Conservation (phyloP, 92 coral and sea anemone genomes). For the Phenganax stokvisi region DNA sequence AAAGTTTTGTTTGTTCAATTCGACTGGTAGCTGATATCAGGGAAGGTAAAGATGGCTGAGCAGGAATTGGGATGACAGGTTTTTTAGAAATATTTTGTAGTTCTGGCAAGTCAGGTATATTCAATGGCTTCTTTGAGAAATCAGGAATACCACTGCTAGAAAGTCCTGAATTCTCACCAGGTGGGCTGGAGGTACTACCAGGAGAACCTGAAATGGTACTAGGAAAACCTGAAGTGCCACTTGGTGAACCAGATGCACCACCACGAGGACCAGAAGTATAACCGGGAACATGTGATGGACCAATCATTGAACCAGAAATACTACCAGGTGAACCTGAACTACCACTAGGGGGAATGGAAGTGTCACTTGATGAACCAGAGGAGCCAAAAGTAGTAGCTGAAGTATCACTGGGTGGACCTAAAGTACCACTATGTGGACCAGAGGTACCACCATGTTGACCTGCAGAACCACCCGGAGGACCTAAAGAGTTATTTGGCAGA, state of each 20-base stretch:
- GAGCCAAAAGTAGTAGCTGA: no score
- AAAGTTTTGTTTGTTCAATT: background rate
- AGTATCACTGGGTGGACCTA: no score
- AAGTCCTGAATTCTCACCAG: background rate
- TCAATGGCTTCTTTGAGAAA: background rate
- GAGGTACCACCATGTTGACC: no score
- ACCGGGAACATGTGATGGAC: background rate
- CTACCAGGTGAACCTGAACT: background rate
- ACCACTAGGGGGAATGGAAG: no score
- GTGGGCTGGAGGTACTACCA: background rate
- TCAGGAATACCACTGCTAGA: background rate
- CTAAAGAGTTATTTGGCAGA: background rate
- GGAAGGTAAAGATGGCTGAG: background rate
- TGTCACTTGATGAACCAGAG: no score
- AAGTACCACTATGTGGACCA: no score
- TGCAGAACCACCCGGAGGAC: no score
- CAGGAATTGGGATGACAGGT: background rate
- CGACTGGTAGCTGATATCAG: background rate
- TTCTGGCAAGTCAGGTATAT: background rate
- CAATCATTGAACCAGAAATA: background rate
- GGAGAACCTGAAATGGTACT: background rate
- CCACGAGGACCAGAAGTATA: background rate
- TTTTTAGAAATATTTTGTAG: background rate
- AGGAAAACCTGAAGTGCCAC: background rate
- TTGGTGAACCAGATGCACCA: slow-evolving; percentile 1